Evolutionary conservation across 2,113 vertebrate genomes (phyloP).

Genomic region (Hydrolagus affinis): DNA sequence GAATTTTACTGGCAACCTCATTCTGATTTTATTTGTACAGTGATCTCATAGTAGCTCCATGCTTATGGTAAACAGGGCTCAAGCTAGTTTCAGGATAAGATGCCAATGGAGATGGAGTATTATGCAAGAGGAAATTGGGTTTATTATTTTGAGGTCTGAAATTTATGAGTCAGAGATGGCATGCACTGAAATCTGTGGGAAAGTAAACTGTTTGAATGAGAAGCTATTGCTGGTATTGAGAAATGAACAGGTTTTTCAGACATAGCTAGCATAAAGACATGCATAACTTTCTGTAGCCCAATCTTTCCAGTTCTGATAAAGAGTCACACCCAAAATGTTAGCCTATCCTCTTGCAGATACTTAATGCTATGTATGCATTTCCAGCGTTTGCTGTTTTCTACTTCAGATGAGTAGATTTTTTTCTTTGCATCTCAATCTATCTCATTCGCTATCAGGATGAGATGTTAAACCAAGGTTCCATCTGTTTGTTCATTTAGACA

Average conservation of each 20-base stretch:
- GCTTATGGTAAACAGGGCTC: not conserved
- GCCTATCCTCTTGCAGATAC: no score
- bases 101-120: not conserved
- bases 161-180: conserved; percentile 16
- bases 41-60: not conserved
- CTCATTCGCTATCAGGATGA: not conserved
- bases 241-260: conserved; percentile 31
- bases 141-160: conserved; percentile 12
- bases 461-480: not conserved
- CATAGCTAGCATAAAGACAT: not conserved
- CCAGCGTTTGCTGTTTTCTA: no score
- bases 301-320: not conserved
- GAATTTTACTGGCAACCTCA: not conserved
- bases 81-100: not conserved
- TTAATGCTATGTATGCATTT: no score
- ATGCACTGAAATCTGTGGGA: not conserved
- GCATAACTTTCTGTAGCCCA: not conserved
- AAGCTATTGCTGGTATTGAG: conserved; percentile 14
- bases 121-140: not conserved
- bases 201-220: not conserved
- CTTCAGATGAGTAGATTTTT: no score
- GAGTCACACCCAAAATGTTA: no score
- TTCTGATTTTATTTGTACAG: not conserved
- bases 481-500: not conserved
- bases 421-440: not conserved